Base-by-base conservation (phyloP, 2,113 vertebrate genomes). In the Burhinus bistriatus region DNA sequence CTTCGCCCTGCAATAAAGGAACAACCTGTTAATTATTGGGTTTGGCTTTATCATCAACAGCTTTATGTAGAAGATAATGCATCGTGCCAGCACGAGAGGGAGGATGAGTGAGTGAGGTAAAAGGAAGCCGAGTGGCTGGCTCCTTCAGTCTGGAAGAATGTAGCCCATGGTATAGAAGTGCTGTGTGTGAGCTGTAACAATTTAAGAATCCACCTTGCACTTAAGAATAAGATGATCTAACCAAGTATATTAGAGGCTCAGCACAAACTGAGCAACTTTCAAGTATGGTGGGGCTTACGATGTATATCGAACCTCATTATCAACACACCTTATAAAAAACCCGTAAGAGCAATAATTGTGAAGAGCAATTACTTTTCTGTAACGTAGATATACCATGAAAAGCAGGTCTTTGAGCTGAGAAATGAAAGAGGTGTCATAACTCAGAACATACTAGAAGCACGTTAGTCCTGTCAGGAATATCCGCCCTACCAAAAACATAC, bases 1-100 rank as follows among this genome's bases (percentile, higher is more conserved):
- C 98, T 99, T 99, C 77, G 99, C 99, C 98, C 99, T 99, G 98
- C 84, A 98, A 98, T 34, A 88, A 97, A 90, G 62, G 93, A 97
- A 95, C 61, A 87, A 65, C 16, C 49, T 19, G 58, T 97, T 87
- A 97, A 80, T 78, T 16, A 55, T 0, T 23, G 34, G 16, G 40
- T 15, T 81, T 77, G 77, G 36, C 55, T 89, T 32, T 72, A 59
- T 16, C 34, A 45, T 30, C 69, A 82, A 73, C 45, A 68, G 80
- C 42, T 84, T 40, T 15, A 10, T 1, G 25, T 25, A 44, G 47
- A 69, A 57, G 27, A 26, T 32, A 19, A 4, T 1, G 32, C 5
- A 10, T 9, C 19, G 45, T 18, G 59, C 15, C 62, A 76, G 83
- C 51, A 57, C 25, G 38, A 66, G 26, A 34, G 66, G 69, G 26